These are phyloP conservation scores for Myathropa florea DNA, from an alignment of 2,888 invertebrate genomes.

Conservation along the genomic window DNA sequence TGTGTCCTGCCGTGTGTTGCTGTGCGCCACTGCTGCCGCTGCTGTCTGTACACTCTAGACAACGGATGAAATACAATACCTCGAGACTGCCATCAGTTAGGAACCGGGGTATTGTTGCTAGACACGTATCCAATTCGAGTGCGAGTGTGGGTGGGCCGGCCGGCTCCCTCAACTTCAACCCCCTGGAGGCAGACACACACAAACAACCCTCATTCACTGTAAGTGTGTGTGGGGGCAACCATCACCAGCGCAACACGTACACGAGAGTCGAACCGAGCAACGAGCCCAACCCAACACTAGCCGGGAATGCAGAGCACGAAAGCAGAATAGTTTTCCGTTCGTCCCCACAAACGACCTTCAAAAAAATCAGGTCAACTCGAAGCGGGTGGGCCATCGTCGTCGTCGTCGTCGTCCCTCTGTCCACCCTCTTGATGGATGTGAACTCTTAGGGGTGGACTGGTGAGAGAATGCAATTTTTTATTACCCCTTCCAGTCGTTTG, in stretches of 20 bases:
- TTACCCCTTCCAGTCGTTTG: neutral
- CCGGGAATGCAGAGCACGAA: conserved; percentile 1
- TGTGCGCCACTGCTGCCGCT: conserved; percentile 23
- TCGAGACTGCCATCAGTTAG: conserved; percentile 53
- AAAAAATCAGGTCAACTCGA: conserved; percentile 67
- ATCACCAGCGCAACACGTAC: conserved; percentile 62
- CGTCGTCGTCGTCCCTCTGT: neutral
- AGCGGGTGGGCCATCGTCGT: conserved; percentile 17
- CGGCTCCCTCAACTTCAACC: conserved; percentile 46
- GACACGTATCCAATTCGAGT: conserved; percentile 60
- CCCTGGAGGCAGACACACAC: neutral
- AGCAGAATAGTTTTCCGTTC: conserved; percentile 38
- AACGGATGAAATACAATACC: conserved; percentile 50
- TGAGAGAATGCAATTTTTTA: conserved; percentile 12
- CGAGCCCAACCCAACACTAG: neutral
- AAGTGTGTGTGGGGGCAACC: conserved; percentile 34
- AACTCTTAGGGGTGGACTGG: conserved; percentile 1
- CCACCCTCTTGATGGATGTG: conserved; percentile 11
- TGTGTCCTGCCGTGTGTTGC: conserved; percentile 4
- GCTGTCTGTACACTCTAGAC: conserved; percentile 55
- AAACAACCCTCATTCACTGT: neutral
- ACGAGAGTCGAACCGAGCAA: neutral
- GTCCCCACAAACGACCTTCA: conserved; percentile 61
- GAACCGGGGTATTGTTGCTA: conserved; percentile 56
- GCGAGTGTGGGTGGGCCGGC: neutral